A percentile compares a stretch with the other conserved stretches of the same genome.
These are phyloP conservation scores for Ctenomys sociabilis DNA, from an alignment of 2,113 vertebrate genomes.

Conservation along the genomic window DNA sequence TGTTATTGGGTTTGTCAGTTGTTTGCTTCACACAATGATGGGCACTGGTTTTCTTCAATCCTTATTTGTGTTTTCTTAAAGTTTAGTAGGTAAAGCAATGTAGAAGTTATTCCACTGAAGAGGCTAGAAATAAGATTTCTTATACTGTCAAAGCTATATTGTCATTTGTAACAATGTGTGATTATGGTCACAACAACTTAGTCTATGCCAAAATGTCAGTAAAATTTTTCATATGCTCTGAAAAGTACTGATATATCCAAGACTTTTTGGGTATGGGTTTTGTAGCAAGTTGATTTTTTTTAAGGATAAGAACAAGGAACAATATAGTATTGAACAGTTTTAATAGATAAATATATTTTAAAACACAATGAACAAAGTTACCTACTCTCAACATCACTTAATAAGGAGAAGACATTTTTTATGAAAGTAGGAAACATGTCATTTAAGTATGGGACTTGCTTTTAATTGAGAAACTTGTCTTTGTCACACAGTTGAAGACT, in stretches of 20 bases:
- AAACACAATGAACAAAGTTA: neutral
- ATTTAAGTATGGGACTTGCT: neutral
- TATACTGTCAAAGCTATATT: accelerated
- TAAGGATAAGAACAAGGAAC: neutral
- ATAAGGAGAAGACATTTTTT: neutral
- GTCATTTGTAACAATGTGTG: neutral
- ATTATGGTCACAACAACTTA: neutral
- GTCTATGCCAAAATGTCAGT: neutral
- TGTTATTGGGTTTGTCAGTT: accelerated
- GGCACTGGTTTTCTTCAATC: neutral
- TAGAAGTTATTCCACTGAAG: neutral
- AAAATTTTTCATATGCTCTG: neutral
- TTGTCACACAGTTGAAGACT: neutral
- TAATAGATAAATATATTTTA: neutral
- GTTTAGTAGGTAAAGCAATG: neutral
- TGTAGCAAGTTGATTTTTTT: neutral
- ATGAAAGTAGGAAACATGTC: neutral
- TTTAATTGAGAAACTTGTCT: neutral
- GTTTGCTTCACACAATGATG: too few species aligned
- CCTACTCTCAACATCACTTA: neutral
- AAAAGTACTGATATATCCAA: neutral
- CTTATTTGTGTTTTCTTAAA: neutral
- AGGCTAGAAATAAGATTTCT: neutral
- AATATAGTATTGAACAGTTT: neutral
- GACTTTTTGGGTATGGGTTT: neutral